Evolutionary conservation across 2,888 invertebrate genomes (phyloP), one percentile per base, ranked within the genome.

Genomic region (Oithona nana): DNA sequence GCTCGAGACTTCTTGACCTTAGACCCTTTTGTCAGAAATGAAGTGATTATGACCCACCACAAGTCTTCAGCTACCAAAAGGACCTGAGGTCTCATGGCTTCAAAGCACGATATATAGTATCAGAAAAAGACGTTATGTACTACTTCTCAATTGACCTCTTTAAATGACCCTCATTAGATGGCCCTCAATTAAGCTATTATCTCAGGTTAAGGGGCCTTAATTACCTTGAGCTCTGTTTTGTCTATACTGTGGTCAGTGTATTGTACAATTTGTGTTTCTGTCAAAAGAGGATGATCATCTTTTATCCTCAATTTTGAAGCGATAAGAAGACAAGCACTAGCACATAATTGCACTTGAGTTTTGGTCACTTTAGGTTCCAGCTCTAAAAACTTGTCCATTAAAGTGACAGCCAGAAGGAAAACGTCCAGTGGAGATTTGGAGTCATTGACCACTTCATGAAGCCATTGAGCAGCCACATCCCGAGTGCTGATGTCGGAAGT

Each of bases 141-240:
- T 39, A 39, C n/a, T n/a, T n/a, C n/a, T n/a, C n/a, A n/a, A n/a
- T n/a, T n/a, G n/a, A n/a, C n/a, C n/a, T n/a, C n/a, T n/a, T n/a
- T n/a, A n/a, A n/a, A n/a, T n/a, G n/a, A n/a, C n/a, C n/a, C n/a
- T n/a, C n/a, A n/a, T n/a, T n/a, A n/a, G n/a, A n/a, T n/a, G n/a
- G n/a, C n/a, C n/a, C n/a, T n/a, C n/a, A n/a, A n/a, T 39, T 39
- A 11, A 11, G 8, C 39, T 39, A 39, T 39, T 6, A 6, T 6
- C 39, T 39, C 39, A 39, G 16, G 39, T 11, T 16, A 39, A 11
- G 16, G 6, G 6, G 6, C 16, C 8, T 6, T 6, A 39, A 11
- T 57, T 57, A 57, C 57, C 57, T 57, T n/a, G 20, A 57, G 24
- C 31, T 57, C 57, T 6, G 30, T n/a, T 8, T 11, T 20, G 20